These are phyloP conservation scores for Camponotus pennsylvanicus DNA, from an alignment of 1,140 invertebrate species.

Conservation along the genomic window DNA sequence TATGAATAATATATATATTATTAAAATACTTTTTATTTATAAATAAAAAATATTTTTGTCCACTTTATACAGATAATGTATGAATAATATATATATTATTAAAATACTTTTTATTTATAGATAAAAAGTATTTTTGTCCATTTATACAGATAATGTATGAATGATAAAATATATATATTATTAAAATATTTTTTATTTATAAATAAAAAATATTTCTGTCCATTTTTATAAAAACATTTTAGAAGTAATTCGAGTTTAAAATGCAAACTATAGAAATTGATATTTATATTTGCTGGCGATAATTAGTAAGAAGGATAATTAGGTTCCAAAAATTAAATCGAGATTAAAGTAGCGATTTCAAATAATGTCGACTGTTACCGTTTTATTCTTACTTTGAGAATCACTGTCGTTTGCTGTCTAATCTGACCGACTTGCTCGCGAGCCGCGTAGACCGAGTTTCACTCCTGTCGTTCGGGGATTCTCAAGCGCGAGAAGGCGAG, in stretches of 20 bases:
- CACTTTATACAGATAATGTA: background rate
- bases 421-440: slow-evolving; percentile 67
- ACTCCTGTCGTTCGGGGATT: slow-evolving; percentile 55
- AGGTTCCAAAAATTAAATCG: background rate
- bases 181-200: background rate
- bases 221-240: no score
- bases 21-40: background rate
- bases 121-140: background rate
- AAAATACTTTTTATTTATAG: background rate
- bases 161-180: no score
- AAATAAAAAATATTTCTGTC: no score
- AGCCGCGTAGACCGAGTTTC: slow-evolving; percentile 60
- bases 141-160: background rate
- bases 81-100: no score
- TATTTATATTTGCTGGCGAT: background rate
- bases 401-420: slow-evolving; percentile 61
- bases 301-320: background rate
- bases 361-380: background rate
- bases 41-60: background rate
- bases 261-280: background rate
- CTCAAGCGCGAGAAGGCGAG: slow-evolving; percentile 50
- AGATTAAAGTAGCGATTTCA: background rate
- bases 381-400: slow-evolving; percentile 41
- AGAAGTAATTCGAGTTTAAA: background rate
- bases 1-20: no score